Evolutionary conservation across 2,113 vertebrate species (phyloP), one percentile per base, ranked within the genome.

Genomic region (Sphaerodactylus townsendi): DNA sequence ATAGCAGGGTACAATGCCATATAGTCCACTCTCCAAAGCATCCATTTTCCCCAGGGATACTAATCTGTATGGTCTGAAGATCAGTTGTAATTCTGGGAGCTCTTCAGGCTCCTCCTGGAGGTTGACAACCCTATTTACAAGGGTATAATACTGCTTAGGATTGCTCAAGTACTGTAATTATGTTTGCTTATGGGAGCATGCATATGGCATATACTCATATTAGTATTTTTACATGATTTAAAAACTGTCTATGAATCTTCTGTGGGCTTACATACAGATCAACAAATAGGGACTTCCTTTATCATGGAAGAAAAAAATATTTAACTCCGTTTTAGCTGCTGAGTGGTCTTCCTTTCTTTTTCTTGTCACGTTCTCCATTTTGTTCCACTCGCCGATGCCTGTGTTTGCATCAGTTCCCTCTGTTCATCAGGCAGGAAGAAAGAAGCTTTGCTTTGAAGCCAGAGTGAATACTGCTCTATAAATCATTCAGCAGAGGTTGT

Each of bases 391-490:
- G 80, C 91, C 87, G 90, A 90, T 92, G 89, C 64, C 48, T 64
- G 77, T 91, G 89, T 89, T 91, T 87, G 88, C 70, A 0, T 84
- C 85, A 87, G 82, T 82, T 93, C 64, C 81, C 92, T 78, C 89
- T 92, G 86, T 91, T 93, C 90, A 92, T 71, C 37, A 84, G 87
- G 81, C 87, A 90, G 89, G 83, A 91, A 86, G 86, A 21, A 79
- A 87, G 90, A 89, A 89, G 90, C 84, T 93, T 90, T 91, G 85
- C 89, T 92, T 92, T 89, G 85, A 95, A 91, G 90, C 83, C 80
- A 79, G 85, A 75, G 79, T 41, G 85, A 93, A 90, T 68, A 78
- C 82, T 85, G 87, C 70, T 93, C 88, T 89, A 87, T 94, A 91
- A 91, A 94, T 93, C 92, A 94, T 93, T 94, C 90, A 91, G 87